Evolutionary conservation across 2,888 invertebrate species (phyloP).

Genomic region (Mesodorylaimus sp.): DNA sequence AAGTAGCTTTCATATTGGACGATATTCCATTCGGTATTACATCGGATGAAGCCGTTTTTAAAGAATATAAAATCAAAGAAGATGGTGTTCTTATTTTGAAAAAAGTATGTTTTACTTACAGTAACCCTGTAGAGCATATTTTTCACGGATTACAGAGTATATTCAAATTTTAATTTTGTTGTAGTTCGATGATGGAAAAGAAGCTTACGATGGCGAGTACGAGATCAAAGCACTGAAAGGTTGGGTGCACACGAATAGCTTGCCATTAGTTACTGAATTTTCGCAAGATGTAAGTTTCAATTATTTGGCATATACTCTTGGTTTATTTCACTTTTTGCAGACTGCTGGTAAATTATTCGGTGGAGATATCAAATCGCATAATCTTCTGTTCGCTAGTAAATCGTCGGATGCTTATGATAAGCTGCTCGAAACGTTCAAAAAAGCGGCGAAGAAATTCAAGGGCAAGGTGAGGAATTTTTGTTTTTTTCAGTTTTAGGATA

Average conservation of each 20-base stretch:
- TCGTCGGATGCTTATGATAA: slow-evolving; percentile 58
- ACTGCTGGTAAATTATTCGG: slow-evolving; percentile 96
- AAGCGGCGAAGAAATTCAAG: slow-evolving; percentile 69
- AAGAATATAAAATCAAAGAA: slow-evolving; percentile 57
- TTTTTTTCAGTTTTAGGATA: neutral
- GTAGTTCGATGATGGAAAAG: slow-evolving; percentile 28
- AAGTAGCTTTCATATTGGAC: slow-evolving; percentile 59
- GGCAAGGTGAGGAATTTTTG: slow-evolving; percentile 44
- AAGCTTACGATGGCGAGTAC: slow-evolving; percentile 19
- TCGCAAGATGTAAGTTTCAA: slow-evolving; percentile 15
- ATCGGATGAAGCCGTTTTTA: slow-evolving; percentile 53
- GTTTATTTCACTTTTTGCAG: slow-evolving; percentile 20
- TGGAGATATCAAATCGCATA: slow-evolving; percentile 87
- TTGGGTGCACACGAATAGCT: slow-evolving; percentile 27
- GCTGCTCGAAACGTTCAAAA: slow-evolving; percentile 54
- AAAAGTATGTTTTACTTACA: slow-evolving; percentile 52
- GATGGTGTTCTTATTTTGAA: slow-evolving; percentile 73
- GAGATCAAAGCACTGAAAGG: slow-evolving; percentile 5
- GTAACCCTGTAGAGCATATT: too few species aligned
- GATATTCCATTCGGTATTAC: slow-evolving; percentile 74
- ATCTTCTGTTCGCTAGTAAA: slow-evolving; percentile 83
- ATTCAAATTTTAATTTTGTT: slow-evolving; percentile 19
- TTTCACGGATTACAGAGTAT: slow-evolving; percentile 89
- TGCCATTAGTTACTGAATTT: slow-evolving; percentile 29
- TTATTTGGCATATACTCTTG: slow-evolving; percentile 32